A percentile compares a stretch with the other conserved stretches of the same genome.
These are phyloP conservation scores for Metallyticus violacea DNA, from an alignment of 2,888 invertebrate genomes.

Conservation along the genomic window DNA sequence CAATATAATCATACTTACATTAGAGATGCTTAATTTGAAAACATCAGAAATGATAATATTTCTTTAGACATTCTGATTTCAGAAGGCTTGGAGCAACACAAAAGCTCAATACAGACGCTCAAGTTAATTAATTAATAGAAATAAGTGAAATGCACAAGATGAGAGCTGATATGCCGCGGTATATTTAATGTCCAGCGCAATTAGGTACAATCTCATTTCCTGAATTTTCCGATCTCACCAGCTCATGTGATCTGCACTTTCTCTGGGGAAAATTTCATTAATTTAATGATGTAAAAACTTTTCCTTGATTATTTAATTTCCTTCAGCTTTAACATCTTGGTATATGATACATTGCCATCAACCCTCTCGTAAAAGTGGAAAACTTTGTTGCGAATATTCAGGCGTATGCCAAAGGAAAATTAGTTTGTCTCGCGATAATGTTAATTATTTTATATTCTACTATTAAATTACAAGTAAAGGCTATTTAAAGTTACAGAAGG, in stretches of 20 bases:
- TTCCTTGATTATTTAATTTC: not conserved
- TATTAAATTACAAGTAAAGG: no score
- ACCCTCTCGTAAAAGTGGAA: not conserved
- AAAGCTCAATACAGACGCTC: no score
- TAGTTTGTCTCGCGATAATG: no score
- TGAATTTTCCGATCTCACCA: not conserved
- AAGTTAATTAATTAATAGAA: not conserved
- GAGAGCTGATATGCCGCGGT: not conserved
- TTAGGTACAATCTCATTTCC: not conserved
- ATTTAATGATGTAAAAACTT: not conserved
- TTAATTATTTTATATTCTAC: no score
- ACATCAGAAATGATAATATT: no score
- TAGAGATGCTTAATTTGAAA: no score
- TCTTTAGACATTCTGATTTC: no score
- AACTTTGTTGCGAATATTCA: not conserved
- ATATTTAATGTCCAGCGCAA: not conserved
- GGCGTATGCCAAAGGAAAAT: not conserved
- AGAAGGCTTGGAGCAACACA: no score
- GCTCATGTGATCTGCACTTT: not conserved
- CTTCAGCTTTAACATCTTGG: not conserved
- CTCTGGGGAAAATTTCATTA: not conserved
- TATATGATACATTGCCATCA: not conserved
- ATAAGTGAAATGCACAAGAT: not conserved
- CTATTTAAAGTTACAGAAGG: no score
- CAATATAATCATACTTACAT: no score